phyloP scores from a whole-genome alignment of 2,113 vertebrate genomes.

The Morone chrysops region DNA sequence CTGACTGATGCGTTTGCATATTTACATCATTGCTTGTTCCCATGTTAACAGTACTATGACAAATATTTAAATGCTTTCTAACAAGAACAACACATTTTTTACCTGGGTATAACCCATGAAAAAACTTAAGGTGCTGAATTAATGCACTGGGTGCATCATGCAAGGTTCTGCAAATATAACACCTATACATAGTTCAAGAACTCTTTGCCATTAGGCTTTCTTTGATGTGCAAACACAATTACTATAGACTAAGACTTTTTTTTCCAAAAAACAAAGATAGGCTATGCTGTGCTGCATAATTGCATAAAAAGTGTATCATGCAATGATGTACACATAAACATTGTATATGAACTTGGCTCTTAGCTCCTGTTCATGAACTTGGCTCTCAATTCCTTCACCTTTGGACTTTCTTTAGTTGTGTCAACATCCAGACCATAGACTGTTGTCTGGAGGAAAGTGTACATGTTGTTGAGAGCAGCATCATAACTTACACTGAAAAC shows the following conservation, averaged over 20 bases:
- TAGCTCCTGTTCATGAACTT: conserved; percentile 33
- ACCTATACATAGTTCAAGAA: not conserved
- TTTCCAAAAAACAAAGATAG: too few relatives aligned
- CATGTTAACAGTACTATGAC: too few relatives aligned
- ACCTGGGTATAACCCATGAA: conserved; percentile 20
- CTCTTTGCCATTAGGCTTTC: too few relatives aligned
- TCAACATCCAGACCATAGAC: not conserved
- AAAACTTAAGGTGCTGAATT: conserved; percentile 9
- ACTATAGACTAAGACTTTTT: too few relatives aligned
- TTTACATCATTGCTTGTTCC: too few relatives aligned
- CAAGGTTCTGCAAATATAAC: not conserved
- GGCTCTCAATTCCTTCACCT: conserved; percentile 24
- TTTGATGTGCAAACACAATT: too few relatives aligned
- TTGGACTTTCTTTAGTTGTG: not conserved
- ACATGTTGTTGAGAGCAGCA: not conserved
- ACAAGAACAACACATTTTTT: conserved; percentile 5
- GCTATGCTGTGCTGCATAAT: too few relatives aligned
- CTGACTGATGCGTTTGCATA: conserved; percentile 5
- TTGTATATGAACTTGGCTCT: conserved; percentile 4
- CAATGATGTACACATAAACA: not conserved
- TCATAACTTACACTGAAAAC: conserved; percentile 7
- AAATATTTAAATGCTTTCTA: conserved; percentile 11
- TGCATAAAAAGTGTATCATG: not conserved
- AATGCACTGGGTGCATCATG: conserved; percentile 13
- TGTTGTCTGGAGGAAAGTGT: conserved; percentile 15